Evolutionary conservation across 2,797 vertebrate genomes (phyloP), one percentile per base, ranked within the genome.

Genomic region (Myotis pilosus): DNA sequence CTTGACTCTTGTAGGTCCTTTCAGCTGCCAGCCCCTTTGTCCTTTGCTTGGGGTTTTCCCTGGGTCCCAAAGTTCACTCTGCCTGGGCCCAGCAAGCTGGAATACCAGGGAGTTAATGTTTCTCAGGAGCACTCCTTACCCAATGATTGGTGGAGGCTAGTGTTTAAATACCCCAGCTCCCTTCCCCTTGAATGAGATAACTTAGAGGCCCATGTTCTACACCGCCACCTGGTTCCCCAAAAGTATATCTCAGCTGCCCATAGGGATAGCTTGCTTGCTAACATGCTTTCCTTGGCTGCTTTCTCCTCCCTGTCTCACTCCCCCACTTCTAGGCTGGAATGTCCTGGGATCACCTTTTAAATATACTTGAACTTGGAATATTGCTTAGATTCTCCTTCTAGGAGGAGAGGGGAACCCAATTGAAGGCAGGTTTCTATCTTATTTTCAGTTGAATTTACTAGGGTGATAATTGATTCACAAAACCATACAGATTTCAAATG

Each of bases 271-370:
- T 88, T 57, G 22, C 33, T 74, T 71, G 33, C 25, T 79, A 66
- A 25, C 41, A 91, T 51, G 60, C 8, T 44, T 55, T 44, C 22
- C 49, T 72, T 66, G n/a, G 15, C 10, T 66, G 30, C 41, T 53
- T 89, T 75, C 11, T 66, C 38, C 57, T 72, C 22, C 8, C 23
- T n/a, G 20, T 60, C 72, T 94, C 6, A 44, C 47, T 69, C 49
- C 19, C 41, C 36, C 16, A 78, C 22, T 60, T 41, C 15, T 69
- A 13, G 0, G 2, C 22, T 47, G 23, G 55, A 8, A 10, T 60
- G 55, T 75, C 78, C 30, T 82, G 62, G 66, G 87, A 62, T 80
- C 30, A 62, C 79, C 44, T 83, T 93, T 62, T 62, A 74, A 15
- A 81, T 87, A 62, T 64, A 36, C 23, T 62, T 85, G 80, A 16